phyloP scores from a whole-genome alignment of 2,113 vertebrate genomes.

The Myotis lucifugus region DNA sequence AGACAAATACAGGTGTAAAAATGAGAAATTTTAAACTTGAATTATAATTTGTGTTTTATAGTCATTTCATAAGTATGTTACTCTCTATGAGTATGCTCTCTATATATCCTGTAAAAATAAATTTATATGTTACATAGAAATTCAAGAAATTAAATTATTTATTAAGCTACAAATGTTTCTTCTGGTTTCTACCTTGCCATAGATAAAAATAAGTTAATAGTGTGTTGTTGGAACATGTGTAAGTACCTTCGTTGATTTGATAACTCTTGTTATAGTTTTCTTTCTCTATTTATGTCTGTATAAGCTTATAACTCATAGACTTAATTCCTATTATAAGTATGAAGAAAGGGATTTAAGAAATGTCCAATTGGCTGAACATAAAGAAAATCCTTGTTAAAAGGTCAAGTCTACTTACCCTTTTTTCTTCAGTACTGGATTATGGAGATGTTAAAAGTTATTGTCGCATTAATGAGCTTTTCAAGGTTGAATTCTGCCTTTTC shows the following conservation, averaged over 20 bases:
- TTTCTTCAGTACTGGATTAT: conserved; percentile 38
- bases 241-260: conserved; percentile 73
- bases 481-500: conserved; percentile 46
- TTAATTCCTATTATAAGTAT: conserved; percentile 48
- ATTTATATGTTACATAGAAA: conserved; percentile 82
- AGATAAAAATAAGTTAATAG: conserved; percentile 79
- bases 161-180: conserved; percentile 80
- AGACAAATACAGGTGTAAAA: conserved; percentile 79
- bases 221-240: conserved; percentile 78
- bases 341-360: conserved; percentile 56
- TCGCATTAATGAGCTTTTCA: conserved; percentile 37
- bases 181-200: conserved; percentile 77
- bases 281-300: conserved; percentile 56
- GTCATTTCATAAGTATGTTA: conserved; percentile 80
- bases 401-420: conserved; percentile 17
- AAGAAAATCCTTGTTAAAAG: conserved; percentile 5
- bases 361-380: background rate
- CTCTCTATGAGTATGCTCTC: conserved; percentile 80
- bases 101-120: conserved; percentile 82
- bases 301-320: conserved; percentile 57
- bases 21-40: conserved; percentile 79
- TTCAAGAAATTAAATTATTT: conserved; percentile 82
- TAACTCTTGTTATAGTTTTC: conserved; percentile 55
- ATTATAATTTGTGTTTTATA: conserved; percentile 81
- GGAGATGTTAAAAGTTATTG: conserved; percentile 42